Evolutionary conservation across 37 sponge, comb jelly and placozoan genomes (phyloP), one percentile per base, ranked within the genome.

Genomic region (Haliclona indistincta): DNA sequence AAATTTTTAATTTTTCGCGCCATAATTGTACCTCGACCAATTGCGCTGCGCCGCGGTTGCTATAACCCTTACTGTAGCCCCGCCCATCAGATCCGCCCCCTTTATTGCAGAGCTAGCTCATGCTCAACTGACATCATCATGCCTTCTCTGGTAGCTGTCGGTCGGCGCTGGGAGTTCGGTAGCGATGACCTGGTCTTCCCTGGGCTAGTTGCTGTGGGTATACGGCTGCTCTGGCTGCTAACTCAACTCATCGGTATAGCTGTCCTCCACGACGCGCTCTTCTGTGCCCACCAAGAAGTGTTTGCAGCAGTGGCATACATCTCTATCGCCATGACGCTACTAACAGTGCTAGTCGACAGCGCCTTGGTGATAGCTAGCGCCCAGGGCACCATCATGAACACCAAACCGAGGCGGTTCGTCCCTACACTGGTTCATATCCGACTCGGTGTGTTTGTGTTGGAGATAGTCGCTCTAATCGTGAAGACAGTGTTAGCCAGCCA

Each of bases 101-200:
- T 17, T 17, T 49, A 49, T 11, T 17, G 52, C 52, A 17, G 52
- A 17, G 11, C 52, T 17, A 17, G 52, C 17, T 17, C 52, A 49
- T n/a, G n/a, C 60, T 6, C 25, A 58, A 58, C 60, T 58, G 22
- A 58, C 25, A 58, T 17, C 51, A 47, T 10, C 30, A 92, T 92
- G 93, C 93, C 93, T 53, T 76, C 85, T 33, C 53, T 92, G 39
- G 71, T 67, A 26, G 88, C 85, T 30, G 87, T 74, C 56, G 81
- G 88, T 41, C 79, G 88, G 39, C 67, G 68, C 36, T 92, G 93
- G 93, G 84, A 79, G 51, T 78, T 92, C 13, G 93, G 81, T 0
- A 92, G 88, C 26, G 93, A 92, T 76, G 93, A 92, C 41, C 55
- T 92, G 15, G 83, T 92, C 26, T 80, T 76, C 35, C 93, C 93